These are phyloP conservation scores for Zophobas atratus DNA, from an alignment of 1,140 invertebrate genomes.

Conservation along the genomic window DNA sequence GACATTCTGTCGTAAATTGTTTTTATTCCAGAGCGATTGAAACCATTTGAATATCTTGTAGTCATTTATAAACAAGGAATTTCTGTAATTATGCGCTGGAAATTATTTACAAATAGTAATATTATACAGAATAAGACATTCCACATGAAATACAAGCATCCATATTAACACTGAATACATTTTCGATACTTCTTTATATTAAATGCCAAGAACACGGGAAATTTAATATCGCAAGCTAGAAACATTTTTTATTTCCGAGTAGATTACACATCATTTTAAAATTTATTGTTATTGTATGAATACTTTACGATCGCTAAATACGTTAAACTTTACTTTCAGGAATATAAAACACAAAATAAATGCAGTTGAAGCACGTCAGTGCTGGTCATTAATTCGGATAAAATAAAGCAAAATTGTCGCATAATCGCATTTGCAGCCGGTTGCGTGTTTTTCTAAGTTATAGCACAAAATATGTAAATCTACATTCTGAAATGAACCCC, in stretches of 20 bases:
- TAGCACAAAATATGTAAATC: slow-evolving; percentile 35
- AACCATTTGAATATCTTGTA: background rate
- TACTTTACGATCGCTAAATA: slow-evolving; percentile 4
- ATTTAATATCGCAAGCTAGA: no score
- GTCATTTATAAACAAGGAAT: background rate
- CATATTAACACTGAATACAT: no score
- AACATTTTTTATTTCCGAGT: no score
- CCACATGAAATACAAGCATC: no score
- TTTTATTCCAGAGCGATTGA: background rate
- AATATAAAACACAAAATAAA: slow-evolving; percentile 20
- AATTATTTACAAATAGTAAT: background rate
- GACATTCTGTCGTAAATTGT: no score
- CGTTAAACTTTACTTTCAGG: slow-evolving; percentile 14
- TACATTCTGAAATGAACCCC: slow-evolving; percentile 29
- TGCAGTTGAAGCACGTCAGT: slow-evolving; percentile 25
- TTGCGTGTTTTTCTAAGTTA: slow-evolving; percentile 28
- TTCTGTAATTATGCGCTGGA: background rate
- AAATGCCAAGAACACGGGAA: no score
- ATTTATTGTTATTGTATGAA: background rate
- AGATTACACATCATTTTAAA: no score
- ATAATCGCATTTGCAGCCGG: slow-evolving; percentile 33
- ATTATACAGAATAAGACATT: background rate
- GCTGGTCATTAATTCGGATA: slow-evolving; percentile 24
- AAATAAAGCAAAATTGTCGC: slow-evolving; percentile 39
- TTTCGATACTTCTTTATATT: no score